Percentiles rank a stretch among this genome's conserved stretches.
phyloP scores from a whole-genome alignment of 2,888 invertebrate genomes.

The Euclidia mi region DNA sequence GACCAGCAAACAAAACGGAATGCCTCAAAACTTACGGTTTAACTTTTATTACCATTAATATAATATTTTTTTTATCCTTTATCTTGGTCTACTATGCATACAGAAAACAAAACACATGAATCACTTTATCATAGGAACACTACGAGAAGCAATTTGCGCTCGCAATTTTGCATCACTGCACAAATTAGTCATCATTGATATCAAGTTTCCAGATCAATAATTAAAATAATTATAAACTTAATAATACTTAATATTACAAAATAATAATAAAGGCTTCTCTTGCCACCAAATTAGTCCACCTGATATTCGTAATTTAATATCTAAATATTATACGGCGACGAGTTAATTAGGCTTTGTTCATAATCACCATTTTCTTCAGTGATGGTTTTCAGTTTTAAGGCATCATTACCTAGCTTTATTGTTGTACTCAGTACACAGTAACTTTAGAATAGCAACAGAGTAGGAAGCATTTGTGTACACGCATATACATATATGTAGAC shows the following conservation, averaged over 20 bases:
- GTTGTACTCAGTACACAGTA: conserved; percentile 12
- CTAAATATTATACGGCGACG: conserved; percentile 24
- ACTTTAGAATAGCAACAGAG: conserved; percentile 8
- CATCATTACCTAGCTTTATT: conserved; percentile 40
- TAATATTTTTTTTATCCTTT: no score
- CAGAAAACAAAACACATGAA: no score
- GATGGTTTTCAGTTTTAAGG: conserved; percentile 42
- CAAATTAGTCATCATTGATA: neutral
- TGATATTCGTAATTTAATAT: conserved; percentile 42
- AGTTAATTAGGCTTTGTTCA: conserved; percentile 51
- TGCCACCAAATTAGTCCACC: conserved; percentile 33
- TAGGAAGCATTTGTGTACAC: neutral
- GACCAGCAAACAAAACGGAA: no score
- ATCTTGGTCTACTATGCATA: no score
- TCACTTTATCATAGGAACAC: no score
- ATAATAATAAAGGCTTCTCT: conserved; percentile 11
- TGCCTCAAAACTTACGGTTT: no score
- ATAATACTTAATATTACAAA: neutral
- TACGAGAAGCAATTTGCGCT: no score
- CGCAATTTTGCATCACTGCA: no score
- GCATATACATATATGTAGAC: no score
- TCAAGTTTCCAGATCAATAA: neutral
- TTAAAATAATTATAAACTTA: conserved; percentile 1
- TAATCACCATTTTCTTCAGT: conserved; percentile 37
- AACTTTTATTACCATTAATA: no score